phyloP scores from a whole-genome alignment of 2,797 vertebrate species.

The Sandelia bainsii region DNA sequence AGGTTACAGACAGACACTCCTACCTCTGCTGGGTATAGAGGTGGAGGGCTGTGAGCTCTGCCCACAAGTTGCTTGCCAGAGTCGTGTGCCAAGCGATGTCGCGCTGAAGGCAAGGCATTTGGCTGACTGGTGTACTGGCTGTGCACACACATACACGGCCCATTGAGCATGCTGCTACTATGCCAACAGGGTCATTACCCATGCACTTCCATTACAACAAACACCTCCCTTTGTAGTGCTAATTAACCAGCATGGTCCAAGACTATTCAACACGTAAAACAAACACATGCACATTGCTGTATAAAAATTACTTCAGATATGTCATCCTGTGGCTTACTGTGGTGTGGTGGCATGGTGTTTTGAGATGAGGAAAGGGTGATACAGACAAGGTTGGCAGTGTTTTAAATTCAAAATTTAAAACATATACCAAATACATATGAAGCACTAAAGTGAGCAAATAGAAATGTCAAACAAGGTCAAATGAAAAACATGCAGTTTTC shows the following conservation, averaged over 20 bases:
- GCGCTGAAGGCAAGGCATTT: conserved; percentile 76
- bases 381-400: not conserved
- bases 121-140: conserved; percentile 66
- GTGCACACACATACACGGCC: conserved; percentile 74
- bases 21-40: conserved; percentile 31
- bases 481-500: not conserved
- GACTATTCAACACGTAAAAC: conserved; percentile 59
- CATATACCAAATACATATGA: no score
- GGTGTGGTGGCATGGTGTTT: not conserved
- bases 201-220: conserved; percentile 82
- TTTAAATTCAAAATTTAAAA: no score
- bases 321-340: not conserved
- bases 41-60: conserved; percentile 38
- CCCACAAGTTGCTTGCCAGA: conserved; percentile 49
- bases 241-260: conserved; percentile 79
- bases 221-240: conserved; percentile 75
- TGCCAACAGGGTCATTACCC: conserved; percentile 85
- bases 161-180: conserved; percentile 85
- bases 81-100: conserved; percentile 70
- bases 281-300: conserved; percentile 52
- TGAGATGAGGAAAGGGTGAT: not conserved
- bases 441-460: not conserved
- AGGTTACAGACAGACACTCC: conserved; percentile 40
- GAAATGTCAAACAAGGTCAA: not conserved
- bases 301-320: not conserved